Base-by-base conservation (phyloP, 37 sponge, comb jelly and placozoan genomes). In the Corticium candelabrum region DNA sequence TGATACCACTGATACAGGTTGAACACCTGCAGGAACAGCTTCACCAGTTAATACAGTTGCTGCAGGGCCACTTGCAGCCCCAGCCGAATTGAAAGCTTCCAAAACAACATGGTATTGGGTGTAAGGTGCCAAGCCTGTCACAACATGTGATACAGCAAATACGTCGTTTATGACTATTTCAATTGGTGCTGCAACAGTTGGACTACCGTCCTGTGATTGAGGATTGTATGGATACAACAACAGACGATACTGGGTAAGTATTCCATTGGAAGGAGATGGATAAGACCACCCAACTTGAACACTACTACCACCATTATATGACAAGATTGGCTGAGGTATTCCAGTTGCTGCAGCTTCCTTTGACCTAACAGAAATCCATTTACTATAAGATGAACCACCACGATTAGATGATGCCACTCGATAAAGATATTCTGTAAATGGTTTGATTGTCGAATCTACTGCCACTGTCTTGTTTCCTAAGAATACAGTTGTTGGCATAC, bases 11-110 rank as follows among this genome's bases (percentile, higher is more conserved):
- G 89, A 41, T 2, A 67, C 62, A 39, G 94, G 94, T 3, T 74
- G 68, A 69, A 83, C 87, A 1, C 86, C 88, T 40, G 36, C 37
- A 1, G 94, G 94, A 7, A 86, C 34, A 1, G 68, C 74, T 62
- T 87, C 88, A 39, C 85, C 86, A 36, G 94, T 93, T 3, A 84
- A 83, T 3, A 57, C 75, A 2, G 72, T 40, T 62, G 84, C 90
- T 3, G 41, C 57, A 0, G 33, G 38, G 0, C 94, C 94, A 29
- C 75, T 50, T 0, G 86, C 72, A 67, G 90, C 89, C 30, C 91
- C 95, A 50, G 89, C 95, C 34, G 78, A 78, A n/a, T 84, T 94
- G 71, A 89, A 94, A 33, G 85, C 95, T 35, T 81, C 84, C 7
- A 94, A 80, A 33, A 84, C 84, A 27, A 88, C 75, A 0, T 81